Evolutionary conservation across 1,140 invertebrate species (phyloP), one percentile per base, ranked within the genome.

Genomic region (Tetramorium alpestre): DNA sequence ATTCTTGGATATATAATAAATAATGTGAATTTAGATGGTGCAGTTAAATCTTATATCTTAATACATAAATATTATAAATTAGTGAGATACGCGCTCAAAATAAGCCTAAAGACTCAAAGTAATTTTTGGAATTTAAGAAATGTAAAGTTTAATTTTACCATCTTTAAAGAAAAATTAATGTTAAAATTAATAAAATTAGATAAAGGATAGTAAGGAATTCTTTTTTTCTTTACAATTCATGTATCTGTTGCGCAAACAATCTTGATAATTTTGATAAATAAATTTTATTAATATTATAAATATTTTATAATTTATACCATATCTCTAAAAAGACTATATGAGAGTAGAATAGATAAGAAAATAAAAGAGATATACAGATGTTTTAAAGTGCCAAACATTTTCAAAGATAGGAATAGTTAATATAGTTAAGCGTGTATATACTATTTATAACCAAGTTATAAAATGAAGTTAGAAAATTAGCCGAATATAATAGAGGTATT

Each of bases 341-440:
- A 38, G 69, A 7, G 62, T 44, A 62, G 41, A 0, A n/a, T 76
- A n/a, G 13, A 58, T 56, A 10, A 38, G 33, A 76, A 25, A 58
- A 56, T 47, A 11, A 22, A 44, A 51, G 44, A 16, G 7, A 25
- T 67, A n/a, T 51, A 47, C 10, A 44, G 6, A 44, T 44, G 7
- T 1, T 70, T 81, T 38, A 11, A 81, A 81, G 41, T 81, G 65
- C 51, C 47, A 81, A 72, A 70, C 16, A 33, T 67, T 69, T 69
- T 69, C 6, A 47, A 69, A 69, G 11, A 25, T 47, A 67, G n/a
- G 5, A 44, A 67, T 44, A 67, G 11, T 47, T 25, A 47, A 22
- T 69, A 13, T 25, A 44, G 11, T 67, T 41, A 65, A 49, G 18
- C 13, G 7, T 3, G 16, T 1, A 3, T 1, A 28, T 3, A 0